Percentiles rank a stretch among this genome's conserved stretches.
phyloP scores from a whole-genome alignment of 1,140 invertebrate genomes.

The Whitmania pigra region DNA sequence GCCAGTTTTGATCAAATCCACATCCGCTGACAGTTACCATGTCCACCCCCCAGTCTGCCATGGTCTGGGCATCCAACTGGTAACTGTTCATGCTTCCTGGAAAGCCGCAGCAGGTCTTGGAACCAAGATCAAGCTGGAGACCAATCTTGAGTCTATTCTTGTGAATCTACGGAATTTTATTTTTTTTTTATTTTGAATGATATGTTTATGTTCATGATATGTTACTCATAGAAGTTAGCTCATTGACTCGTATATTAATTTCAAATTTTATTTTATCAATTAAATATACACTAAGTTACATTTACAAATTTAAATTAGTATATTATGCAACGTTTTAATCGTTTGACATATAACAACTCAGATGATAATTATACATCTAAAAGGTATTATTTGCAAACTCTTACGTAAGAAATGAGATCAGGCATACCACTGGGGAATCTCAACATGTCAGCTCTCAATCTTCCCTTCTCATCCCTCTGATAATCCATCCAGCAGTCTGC shows the following conservation, averaged over 20 bases:
- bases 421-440: conserved; percentile 80
- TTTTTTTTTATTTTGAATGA: no score
- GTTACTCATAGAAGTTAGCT: no score
- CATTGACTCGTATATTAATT: no score
- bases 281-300: no score
- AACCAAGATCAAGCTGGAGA: conserved; percentile 85
- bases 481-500: conserved; percentile 85
- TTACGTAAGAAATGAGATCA: conserved; percentile 70
- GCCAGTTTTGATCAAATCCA: background rate
- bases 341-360: background rate
- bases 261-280: no score
- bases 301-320: no score
- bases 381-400: background rate
- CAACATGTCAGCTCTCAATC: conserved; percentile 63
- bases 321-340: no score
- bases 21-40: conserved; percentile 87
- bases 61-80: conserved; percentile 66
- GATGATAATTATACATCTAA: background rate
- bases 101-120: conserved; percentile 73
- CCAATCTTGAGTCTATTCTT: conserved; percentile 78
- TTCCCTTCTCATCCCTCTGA: conserved; percentile 57
- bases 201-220: no score
- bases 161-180: conserved; percentile 56
- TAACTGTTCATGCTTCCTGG: conserved; percentile 74
- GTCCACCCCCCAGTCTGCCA: conserved; percentile 82